These are phyloP conservation scores for Epiblema foenella DNA, from an alignment of 2,888 invertebrate genomes.

Conservation along the genomic window DNA sequence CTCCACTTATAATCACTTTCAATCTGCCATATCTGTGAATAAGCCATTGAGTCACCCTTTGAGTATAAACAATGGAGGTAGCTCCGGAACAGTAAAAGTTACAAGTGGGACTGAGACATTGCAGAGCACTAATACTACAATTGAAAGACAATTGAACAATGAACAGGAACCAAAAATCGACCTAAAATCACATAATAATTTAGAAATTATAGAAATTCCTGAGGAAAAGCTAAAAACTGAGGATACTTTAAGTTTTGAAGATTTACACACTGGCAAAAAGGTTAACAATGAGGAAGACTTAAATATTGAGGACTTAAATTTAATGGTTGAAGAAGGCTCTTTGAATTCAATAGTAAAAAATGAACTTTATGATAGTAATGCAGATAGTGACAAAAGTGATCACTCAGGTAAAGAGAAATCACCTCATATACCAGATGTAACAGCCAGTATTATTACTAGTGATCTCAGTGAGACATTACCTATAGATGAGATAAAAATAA, in stretches of 20 bases:
- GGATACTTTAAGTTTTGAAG: conserved; percentile 9
- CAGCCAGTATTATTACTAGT: conserved; percentile 13
- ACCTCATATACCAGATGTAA: conserved; percentile 31
- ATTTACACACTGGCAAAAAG: conserved; percentile 17
- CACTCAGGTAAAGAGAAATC: conserved; percentile 35
- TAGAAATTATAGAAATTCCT: conserved; percentile 52
- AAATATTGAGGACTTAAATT: conserved; percentile 71
- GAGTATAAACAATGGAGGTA: conserved; percentile 20
- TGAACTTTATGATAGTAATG: conserved; percentile 31
- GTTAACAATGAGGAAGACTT: conserved; percentile 53
- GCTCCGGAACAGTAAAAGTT: conserved; percentile 3
- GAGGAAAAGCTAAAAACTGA: conserved; percentile 46
- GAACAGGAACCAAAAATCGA: conserved; percentile 16
- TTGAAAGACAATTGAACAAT: background rate
- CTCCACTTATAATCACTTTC: conserved; percentile 64
- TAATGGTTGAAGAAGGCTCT: conserved; percentile 62
- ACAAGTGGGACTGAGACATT: background rate
- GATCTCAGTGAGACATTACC: conserved; percentile 19
- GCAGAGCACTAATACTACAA: background rate
- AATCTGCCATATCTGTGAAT: conserved; percentile 51
- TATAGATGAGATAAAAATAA: conserved; percentile 19
- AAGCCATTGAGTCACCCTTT: conserved; percentile 26
- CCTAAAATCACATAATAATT: conserved; percentile 10
- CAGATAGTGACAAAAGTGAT: conserved; percentile 32
- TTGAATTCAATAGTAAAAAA: conserved; percentile 47